Conservation (phyloP, 30 jellyfish, hydroid and myxozoan genomes). For the Thelohanellus kitauei region DNA sequence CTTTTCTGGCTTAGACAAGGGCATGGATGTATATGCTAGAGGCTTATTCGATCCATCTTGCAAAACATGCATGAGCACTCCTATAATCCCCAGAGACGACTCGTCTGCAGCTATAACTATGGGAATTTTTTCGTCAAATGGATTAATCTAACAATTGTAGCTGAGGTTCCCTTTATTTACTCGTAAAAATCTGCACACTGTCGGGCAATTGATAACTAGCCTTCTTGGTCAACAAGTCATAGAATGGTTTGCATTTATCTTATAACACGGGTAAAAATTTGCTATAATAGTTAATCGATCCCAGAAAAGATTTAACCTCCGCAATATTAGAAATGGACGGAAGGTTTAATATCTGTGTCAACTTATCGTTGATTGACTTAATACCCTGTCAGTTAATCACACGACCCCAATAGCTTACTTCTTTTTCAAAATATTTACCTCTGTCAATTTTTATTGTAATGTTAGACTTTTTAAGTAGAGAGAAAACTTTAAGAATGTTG, state of each 20-base stretch:
- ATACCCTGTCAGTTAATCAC: conserved; percentile 7
- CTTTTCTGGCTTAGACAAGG: conserved; percentile 9
- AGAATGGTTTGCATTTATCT: conserved; percentile 5
- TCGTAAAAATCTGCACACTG: conserved; percentile 1
- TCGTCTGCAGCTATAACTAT: conserved; percentile 13
- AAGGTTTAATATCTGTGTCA: conserved; percentile 4
- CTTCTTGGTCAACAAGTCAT: conserved; percentile 1
- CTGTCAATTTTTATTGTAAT: background rate
- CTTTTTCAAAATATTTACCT: conserved; percentile 4
- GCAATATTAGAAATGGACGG: conserved; percentile 11
- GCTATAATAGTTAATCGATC: conserved; percentile 10
- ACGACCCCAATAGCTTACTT: conserved; percentile 11
- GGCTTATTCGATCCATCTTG: conserved; percentile 20
- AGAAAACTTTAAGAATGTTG: conserved; percentile 1
- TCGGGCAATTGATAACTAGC: conserved; percentile 7
- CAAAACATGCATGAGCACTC: conserved; percentile 17
- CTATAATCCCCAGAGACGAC: conserved; percentile 21
- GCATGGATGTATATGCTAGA: conserved; percentile 12
- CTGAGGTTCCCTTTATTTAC: background rate
- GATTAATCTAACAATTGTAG: conserved; percentile 5
- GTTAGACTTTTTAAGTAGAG: background rate
- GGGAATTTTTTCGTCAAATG: conserved; percentile 18
- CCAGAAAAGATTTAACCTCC: conserved; percentile 9
- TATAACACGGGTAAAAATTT: conserved; percentile 5
- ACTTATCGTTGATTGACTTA: conserved; percentile 2